phyloP scores from a whole-genome alignment of 1,140 invertebrate species.

The Archegozetes longisetosus region DNA sequence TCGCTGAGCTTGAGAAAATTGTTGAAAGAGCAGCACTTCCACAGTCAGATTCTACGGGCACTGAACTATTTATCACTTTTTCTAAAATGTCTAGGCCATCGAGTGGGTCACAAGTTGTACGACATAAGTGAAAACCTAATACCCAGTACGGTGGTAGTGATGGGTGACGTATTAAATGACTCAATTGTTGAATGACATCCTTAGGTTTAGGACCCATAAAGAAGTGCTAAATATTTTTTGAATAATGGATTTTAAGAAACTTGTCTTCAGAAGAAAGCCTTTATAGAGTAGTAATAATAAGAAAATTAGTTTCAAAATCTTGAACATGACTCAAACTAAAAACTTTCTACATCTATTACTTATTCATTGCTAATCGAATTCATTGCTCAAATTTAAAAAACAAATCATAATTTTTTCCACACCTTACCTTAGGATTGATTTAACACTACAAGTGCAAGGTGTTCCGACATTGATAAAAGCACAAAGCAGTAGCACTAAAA shows the following conservation, averaged over 20 bases:
- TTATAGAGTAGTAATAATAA: neutral
- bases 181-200: slow-evolving; percentile 35
- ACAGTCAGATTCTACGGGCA: slow-evolving; percentile 11
- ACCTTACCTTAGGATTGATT: slow-evolving; percentile 5
- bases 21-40: neutral
- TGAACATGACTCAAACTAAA: slow-evolving; percentile 55
- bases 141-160: slow-evolving; percentile 34
- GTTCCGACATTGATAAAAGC: slow-evolving; percentile 6
- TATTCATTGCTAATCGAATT: slow-evolving; percentile 64
- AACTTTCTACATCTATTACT: slow-evolving; percentile 57
- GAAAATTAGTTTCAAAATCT: slow-evolving; percentile 49
- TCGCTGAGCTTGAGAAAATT: neutral
- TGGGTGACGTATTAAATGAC: slow-evolving; percentile 25
- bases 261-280: no score
- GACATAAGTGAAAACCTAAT: slow-evolving; percentile 36
- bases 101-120: slow-evolving; percentile 41
- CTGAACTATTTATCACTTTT: neutral
- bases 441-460: neutral
- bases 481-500: slow-evolving; percentile 2
- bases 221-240: slow-evolving; percentile 27
- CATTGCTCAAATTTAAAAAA: slow-evolving; percentile 58
- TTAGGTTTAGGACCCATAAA: slow-evolving; percentile 51
- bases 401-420: no score
- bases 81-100: neutral
- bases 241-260: neutral